Conservation (phyloP, 2,113 vertebrate genomes). For the Herpetotheres cachinnans region DNA sequence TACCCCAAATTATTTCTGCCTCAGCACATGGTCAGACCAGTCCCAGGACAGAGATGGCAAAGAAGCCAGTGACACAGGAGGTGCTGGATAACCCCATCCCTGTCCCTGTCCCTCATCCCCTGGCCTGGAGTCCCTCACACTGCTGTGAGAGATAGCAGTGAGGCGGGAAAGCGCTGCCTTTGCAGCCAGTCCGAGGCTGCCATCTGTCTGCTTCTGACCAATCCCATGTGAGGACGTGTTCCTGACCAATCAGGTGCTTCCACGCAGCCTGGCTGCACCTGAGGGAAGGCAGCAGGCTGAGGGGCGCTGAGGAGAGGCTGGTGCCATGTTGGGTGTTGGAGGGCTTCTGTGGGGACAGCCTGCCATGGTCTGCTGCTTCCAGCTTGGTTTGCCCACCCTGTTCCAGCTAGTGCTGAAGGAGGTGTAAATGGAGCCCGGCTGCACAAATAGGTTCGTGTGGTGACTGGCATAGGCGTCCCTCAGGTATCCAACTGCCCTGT, state of each 20-base stretch:
- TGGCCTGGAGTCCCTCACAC: rapidly evolving
- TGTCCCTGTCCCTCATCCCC: rapidly evolving
- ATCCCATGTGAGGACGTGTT: rapidly evolving
- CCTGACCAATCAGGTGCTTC: not conserved
- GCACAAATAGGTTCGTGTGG: not conserved
- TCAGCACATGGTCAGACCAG: not conserved
- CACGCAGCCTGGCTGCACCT: not conserved
- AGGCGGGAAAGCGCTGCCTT: not conserved
- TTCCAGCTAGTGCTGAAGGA: rapidly evolving
- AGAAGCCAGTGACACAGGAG: not conserved
- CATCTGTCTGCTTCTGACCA: not conserved
- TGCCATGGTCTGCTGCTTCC: rapidly evolving
- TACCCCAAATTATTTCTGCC: not conserved
- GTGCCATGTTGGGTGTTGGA: rapidly evolving
- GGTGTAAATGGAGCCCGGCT: not conserved
- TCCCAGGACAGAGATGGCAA: not conserved
- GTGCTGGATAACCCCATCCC: not conserved
- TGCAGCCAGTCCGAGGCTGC: not conserved
- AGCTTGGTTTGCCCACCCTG: not conserved
- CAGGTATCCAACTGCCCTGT: not conserved
- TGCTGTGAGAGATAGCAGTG: not conserved
- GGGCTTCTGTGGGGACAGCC: rapidly evolving
- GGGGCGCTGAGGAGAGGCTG: not conserved
- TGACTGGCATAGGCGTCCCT: not conserved
- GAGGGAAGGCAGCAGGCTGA: not conserved